Evolutionary conservation across 2,888 invertebrate species (phyloP), one percentile per base, ranked within the genome.

Genomic region (Sinohyriopsis cumingii): DNA sequence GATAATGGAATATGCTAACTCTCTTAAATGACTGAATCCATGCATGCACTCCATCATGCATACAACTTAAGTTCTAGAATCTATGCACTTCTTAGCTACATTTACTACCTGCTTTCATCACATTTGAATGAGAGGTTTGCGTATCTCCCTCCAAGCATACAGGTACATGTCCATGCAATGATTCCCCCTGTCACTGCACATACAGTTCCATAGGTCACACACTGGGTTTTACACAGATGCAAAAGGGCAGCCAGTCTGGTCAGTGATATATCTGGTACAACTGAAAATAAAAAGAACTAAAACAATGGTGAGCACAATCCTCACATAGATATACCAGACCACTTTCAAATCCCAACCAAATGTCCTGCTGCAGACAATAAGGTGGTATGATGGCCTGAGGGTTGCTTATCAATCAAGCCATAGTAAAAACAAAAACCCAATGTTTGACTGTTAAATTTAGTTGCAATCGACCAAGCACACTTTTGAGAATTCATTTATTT

Each of bases 101-200:
- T 55, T 3, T 45, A 19, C 25, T 70, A 78, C 78, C 78, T 72
- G 60, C 74, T 24, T 55, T 63, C 66, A 18, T 67, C 59, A 67
- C 72, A 74, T 57, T 63, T 70, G 62, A 64, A 66, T 12, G 78
- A 73, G 54, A 84, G 76, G 24, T 73, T 65, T 7, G 73, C 33
- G 72, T 82, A 84, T 59, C 80, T 67, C 5, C 63, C 72, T 3
- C 80, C 80, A 15, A 82, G 68, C 12, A 81, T 68, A 62, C 67
- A 63, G 19, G 81, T 74, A 67, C 73, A 74, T 25, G 77, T 65
- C 82, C 83, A 82, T 3, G 77, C 78, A n/a, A 78, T 63, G 28
- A 80, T 62, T 25, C 72, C 69, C 15, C 84, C 84, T 71, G 72
- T 75, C 5, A 71, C 33, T 6, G 72, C 59, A 75, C 77, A 82